These are phyloP conservation scores for Nematolebias whitei DNA, from an alignment of 2,113 vertebrate species.

Conservation along the genomic window DNA sequence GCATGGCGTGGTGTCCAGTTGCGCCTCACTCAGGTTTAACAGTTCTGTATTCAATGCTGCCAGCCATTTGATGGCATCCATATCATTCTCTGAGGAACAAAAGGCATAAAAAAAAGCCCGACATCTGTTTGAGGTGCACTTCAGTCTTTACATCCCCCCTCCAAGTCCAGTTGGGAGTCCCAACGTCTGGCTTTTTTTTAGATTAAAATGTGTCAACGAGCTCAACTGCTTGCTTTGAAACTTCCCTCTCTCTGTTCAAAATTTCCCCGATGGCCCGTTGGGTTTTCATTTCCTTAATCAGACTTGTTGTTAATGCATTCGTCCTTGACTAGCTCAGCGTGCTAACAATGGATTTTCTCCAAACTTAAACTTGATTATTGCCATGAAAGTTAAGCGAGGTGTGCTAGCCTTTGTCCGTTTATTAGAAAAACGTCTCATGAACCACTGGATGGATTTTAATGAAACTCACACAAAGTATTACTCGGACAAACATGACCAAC, in stretches of 20 bases:
- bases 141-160: conserved; percentile 72
- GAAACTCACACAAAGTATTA: too few species aligned
- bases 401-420: too few species aligned
- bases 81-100: conserved; percentile 68
- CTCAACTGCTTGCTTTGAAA: conserved; percentile 76
- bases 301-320: conserved; percentile 61
- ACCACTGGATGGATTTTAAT: too few species aligned
- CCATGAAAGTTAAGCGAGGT: too few species aligned
- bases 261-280: conserved; percentile 59
- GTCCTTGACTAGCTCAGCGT: conserved; percentile 43
- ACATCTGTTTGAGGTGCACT: conserved; percentile 77
- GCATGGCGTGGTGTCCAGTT: conserved; percentile 68
- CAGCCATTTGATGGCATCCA: conserved; percentile 69
- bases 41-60: conserved; percentile 69
- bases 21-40: conserved; percentile 65
- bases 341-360: conserved; percentile 32
- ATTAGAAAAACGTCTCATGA: too few species aligned
- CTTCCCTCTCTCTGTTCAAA: conserved; percentile 59
- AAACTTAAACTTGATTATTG: background rate
- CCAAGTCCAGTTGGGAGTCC: conserved; percentile 71
- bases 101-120: conserved; percentile 27
- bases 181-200: conserved; percentile 67
- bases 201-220: conserved; percentile 78
- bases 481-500: too few species aligned
- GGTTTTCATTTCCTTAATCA: conserved; percentile 70